Base-by-base conservation (phyloP, 2,888 invertebrate genomes). In the Drosophila cyrtoloma region DNA sequence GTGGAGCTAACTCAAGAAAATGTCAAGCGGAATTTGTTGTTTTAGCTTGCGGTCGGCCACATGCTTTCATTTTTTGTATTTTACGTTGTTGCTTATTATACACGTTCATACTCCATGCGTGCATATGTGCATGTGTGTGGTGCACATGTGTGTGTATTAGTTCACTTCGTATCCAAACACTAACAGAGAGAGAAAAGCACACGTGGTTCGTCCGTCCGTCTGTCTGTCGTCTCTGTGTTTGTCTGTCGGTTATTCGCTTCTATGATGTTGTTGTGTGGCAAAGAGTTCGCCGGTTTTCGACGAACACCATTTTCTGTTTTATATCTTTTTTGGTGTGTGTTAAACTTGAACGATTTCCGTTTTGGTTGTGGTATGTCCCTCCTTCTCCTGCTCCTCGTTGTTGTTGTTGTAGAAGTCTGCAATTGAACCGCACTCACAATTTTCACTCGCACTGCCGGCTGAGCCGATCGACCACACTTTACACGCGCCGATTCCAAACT, bases 401-500 rank as follows among this genome's bases (percentile, higher is more conserved):
- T 26, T 22, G 47, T 14, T 44, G 22, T 44, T 26, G 14, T 58
- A 39, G n/a, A 63, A 58, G 35, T 51, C 51, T 42, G 52, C 47
- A 65, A 37, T 47, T 44, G 14, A 37, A 26, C 19, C 26, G n/a
- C 30, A 58, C 42, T 22, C 35, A 47, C 16, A 16, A 26, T 47
- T 16, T 44, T 14, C 3, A 32, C 2, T 14, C 30, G 22, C 52
- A 57, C 57, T 9, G n/a, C 39, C 35, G 19, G 42, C 37, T 30
- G 39, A 33, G 28, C 28, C 59, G 82, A 81, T 63, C 75, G 70
- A 77, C 85, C 68, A 56, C 78, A 66, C 81, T 63, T 71, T 57
- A 42, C 68, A 70, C 88, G 70, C 90, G 71, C 74, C 56, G 78
- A 70, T 58, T 69, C 57, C 63, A 73, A 82, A 86, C 88, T 90